These are phyloP conservation scores for Lepilemur septentrionalis DNA, from an alignment of 2,797 vertebrate species.

Conservation along the genomic window DNA sequence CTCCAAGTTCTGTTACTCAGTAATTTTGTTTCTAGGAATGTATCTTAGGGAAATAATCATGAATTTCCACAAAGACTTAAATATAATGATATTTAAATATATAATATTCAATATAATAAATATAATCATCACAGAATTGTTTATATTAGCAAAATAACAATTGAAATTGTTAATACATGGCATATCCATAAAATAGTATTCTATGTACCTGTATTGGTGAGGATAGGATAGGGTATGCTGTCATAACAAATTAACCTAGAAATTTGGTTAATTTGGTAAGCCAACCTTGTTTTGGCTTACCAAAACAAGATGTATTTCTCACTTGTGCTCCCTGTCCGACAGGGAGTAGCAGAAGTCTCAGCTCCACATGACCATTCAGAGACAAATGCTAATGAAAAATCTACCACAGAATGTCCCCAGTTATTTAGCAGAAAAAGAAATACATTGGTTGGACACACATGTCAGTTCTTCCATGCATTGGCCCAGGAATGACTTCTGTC, in stretches of 20 bases:
- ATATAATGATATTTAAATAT: not conserved
- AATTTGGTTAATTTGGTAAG: not conserved
- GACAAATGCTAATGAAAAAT: not conserved
- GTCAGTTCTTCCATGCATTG: not conserved
- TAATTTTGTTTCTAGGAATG: not conserved
- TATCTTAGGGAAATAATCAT: not conserved
- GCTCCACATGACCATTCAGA: not conserved
- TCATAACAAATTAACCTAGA: not conserved
- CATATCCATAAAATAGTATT: not conserved
- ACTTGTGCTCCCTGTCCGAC: not conserved
- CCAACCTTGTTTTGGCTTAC: not conserved
- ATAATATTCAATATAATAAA: no score
- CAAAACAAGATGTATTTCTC: constrained; percentile 15
- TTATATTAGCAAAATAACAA: not conserved
- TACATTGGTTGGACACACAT: not conserved
- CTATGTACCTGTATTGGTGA: not conserved
- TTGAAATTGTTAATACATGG: not conserved
- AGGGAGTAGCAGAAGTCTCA: not conserved
- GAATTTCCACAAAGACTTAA: not conserved
- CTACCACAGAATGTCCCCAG: not conserved
- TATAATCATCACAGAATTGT: not conserved
- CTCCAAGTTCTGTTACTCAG: not conserved
- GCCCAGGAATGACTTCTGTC: not conserved
- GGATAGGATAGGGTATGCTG: not conserved
- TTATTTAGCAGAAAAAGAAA: constrained; percentile 22